Evolutionary conservation across 2,888 invertebrate species (phyloP), one percentile per base, ranked within the genome.

Genomic region (Yponomeuta evonymella): DNA sequence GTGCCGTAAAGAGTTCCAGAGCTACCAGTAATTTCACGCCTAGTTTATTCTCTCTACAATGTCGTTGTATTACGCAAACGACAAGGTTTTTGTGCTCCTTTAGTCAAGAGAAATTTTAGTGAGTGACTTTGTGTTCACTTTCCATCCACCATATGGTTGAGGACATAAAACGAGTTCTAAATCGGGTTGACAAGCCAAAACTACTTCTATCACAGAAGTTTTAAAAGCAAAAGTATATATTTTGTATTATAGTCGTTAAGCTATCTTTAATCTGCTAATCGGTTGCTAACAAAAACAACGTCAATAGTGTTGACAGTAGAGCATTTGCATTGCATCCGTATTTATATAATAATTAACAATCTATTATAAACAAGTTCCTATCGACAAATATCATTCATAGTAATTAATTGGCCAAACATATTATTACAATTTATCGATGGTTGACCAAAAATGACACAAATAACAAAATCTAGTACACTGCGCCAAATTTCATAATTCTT

Each of bases 121-220:
- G 51, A 58, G 51, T 15, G 51, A 12, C 51, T 43, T 43, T 65
- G 65, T 65, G 11, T 12, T 12, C 65, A 36, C 67, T 67, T 67
- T 67, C 67, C 67, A 67, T n/a, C 36, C 43, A 36, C 15, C 67
- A 67, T 36, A 36, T 67, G 43, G 43, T n/a, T 36, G 67, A 10
- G 10, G 64, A 3, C 51, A 69, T 70, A 71, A 74, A 74, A 73
- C 74, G 75, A 73, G 65, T 72, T 73, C 73, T 73, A 75, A 78
- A 76, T 58, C 51, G 2, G 15, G 3, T 15, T 58, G 76, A 72
- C 63, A 74, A 72, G 74, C 75, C 73, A 75, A 72, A 74, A 74
- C 77, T 2, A 43, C 36, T 33, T 66, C 36, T 43, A 67, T 65
- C 12, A 33, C 30, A 65, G 11, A 10, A 58, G 51, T 15, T 12